These are phyloP conservation scores for Dascyllus trimaculatus DNA, from an alignment of 2,113 vertebrate species.

Conservation along the genomic window DNA sequence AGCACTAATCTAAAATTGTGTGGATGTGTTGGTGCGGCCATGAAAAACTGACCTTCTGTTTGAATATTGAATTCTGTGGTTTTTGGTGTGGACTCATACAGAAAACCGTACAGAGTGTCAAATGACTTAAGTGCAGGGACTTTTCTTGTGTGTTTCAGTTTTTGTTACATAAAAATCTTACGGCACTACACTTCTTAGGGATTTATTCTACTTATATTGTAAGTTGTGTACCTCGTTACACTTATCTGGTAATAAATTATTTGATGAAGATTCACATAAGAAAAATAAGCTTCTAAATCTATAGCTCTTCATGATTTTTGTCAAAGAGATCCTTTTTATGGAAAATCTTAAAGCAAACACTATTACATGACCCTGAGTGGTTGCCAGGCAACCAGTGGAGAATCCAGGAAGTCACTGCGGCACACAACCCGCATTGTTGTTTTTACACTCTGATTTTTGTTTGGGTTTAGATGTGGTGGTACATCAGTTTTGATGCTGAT, in stretches of 20 bases:
- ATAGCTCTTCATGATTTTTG: background rate
- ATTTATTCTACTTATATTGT: background rate
- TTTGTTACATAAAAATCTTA: too few species aligned
- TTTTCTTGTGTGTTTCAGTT: background rate
- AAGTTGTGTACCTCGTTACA: background rate
- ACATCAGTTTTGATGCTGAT: background rate
- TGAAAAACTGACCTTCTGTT: background rate
- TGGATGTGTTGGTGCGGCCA: background rate
- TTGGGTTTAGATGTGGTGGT: background rate
- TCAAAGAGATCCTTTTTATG: background rate
- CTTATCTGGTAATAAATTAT: background rate
- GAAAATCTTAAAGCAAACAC: constrained; percentile 6
- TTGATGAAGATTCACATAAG: background rate
- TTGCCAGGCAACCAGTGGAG: background rate
- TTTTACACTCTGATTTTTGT: background rate
- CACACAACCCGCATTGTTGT: background rate
- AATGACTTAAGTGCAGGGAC: background rate
- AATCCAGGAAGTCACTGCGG: constrained; percentile 3
- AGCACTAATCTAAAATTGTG: background rate
- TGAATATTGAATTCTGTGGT: background rate
- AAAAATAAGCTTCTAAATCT: background rate
- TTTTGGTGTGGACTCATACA: too few species aligned
- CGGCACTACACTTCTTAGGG: too few species aligned
- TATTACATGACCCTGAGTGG: background rate
- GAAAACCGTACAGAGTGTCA: background rate